A percentile compares a stretch with the other conserved stretches of the same genome.
phyloP scores from a whole-genome alignment of 2,888 invertebrate species.

The Coelinius sp. region DNA sequence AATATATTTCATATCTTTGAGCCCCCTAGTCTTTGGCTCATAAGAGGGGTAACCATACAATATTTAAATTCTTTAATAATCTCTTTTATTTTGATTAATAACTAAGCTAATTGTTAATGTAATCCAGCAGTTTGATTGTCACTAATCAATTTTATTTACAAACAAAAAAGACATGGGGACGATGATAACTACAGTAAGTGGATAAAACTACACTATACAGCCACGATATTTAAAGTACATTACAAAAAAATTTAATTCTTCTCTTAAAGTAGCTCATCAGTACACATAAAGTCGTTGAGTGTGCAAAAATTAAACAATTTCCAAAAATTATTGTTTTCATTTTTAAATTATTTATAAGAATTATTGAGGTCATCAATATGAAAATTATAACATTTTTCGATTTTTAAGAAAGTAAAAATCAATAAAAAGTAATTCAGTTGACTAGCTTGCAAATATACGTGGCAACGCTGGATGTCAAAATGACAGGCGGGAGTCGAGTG shows the following conservation, averaged over 20 bases:
- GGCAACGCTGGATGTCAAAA: too few species aligned
- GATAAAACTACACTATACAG: neutral
- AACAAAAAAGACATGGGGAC: neutral
- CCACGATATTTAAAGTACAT: neutral
- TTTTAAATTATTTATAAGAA: too few species aligned
- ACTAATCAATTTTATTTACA: neutral
- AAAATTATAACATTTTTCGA: too few species aligned
- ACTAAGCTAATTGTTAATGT: neutral
- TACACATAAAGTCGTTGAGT: too few species aligned
- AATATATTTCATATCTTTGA: neutral
- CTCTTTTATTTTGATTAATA: neutral
- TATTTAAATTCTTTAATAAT: neutral
- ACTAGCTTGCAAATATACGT: too few species aligned
- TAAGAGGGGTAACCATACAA: conserved; percentile 9
- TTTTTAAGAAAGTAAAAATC: too few species aligned
- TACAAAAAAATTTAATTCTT: neutral
- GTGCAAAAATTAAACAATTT: too few species aligned
- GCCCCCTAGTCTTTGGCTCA: conserved; percentile 30
- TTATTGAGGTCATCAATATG: too few species aligned
- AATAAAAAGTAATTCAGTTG: too few species aligned
- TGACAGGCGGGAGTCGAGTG: too few species aligned
- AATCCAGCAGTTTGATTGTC: conserved; percentile 7
- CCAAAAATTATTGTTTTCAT: too few species aligned
- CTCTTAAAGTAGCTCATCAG: too few species aligned
- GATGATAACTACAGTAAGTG: neutral